Evolutionary conservation across 2,113 vertebrate genomes (phyloP), one percentile per base, ranked within the genome.

Genomic region (Tachycineta bicolor): DNA sequence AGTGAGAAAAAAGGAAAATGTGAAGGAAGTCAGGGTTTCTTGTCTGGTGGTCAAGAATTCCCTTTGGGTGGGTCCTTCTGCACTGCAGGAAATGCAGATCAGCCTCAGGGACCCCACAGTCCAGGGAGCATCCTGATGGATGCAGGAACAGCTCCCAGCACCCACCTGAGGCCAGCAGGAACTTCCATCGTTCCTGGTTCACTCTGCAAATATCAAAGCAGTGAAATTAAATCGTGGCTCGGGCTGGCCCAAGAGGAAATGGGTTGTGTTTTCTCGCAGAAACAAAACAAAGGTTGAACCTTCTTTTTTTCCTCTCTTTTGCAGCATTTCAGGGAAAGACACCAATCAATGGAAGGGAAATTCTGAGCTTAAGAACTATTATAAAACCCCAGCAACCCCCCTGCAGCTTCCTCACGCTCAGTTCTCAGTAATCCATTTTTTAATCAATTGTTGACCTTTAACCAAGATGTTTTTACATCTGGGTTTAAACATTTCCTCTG

Each of bases 111-210:
- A 15, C 7, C 17, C 12, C 15, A 7, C 23, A 21, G 3, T 4
- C 63, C 12, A 1, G 49, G 71, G 2, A 62, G 17, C 37, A 6
- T 6, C 56, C 22, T 1, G 12, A 2, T 5, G 15, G 8, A 5
- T 2, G 14, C 49, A 26, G 7, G 47, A 49, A 5, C 69, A 14
- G 46, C 0, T 37, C 50, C 77, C 14, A 15, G 6, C 28, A 8
- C 9, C 7, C 5, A 2, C 46, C 26, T 2, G 20, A 9, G 13
- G 41, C 33, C 55, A 33, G 4, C 34, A n/a, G 44, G 7, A n/a
- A 2, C 60, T 9, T 10, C 14, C 11, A 2, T 13, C 39, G 55
- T 1, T 52, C 65, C 74, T 43, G 34, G 10, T 52, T 69, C 34
- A 5, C 43, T 63, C 65, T 62, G 50, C 37, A 81, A 26, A 14